phyloP scores from a whole-genome alignment of 2,888 invertebrate species.

The Plutella xylostella region DNA sequence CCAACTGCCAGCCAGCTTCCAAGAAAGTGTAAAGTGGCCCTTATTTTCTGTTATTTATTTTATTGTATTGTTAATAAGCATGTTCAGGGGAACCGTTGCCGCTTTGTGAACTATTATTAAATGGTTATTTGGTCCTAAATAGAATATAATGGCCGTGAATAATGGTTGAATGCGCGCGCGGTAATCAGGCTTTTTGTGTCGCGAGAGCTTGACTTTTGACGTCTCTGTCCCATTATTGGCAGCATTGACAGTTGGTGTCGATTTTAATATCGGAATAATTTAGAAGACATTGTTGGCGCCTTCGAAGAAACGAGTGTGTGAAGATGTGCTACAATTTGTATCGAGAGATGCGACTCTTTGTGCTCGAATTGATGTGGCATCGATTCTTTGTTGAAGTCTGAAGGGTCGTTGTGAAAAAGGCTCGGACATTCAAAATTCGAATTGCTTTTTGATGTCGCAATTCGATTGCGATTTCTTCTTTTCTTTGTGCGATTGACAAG shows the following conservation, averaged over 20 bases:
- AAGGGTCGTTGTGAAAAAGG: neutral
- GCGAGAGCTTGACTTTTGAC: slow-evolving; percentile 47
- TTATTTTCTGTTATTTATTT: slow-evolving; percentile 63
- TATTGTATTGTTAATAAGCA: slow-evolving; percentile 70
- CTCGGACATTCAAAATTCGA: slow-evolving; percentile 1
- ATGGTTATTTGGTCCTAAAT: slow-evolving; percentile 69
- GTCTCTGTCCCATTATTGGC: slow-evolving; percentile 40
- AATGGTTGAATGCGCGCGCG: slow-evolving; percentile 51
- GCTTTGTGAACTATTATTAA: slow-evolving; percentile 59
- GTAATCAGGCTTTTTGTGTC: slow-evolving; percentile 52
- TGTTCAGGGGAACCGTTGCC: slow-evolving; percentile 45
- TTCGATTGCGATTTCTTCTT: neutral
- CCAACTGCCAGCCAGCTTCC: slow-evolving; percentile 53
- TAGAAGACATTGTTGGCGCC: slow-evolving; percentile 35
- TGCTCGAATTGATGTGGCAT: slow-evolving; percentile 10
- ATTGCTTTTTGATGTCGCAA: neutral
- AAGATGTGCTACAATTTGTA: slow-evolving; percentile 47
- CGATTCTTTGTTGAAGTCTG: neutral
- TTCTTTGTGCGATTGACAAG: neutral
- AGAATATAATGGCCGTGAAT: slow-evolving; percentile 67
- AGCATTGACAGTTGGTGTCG: slow-evolving; percentile 25
- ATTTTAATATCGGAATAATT: slow-evolving; percentile 38
- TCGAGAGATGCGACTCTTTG: slow-evolving; percentile 35
- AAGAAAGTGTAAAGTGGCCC: slow-evolving; percentile 67
- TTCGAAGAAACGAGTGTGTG: slow-evolving; percentile 36